A percentile compares a stretch with the other conserved stretches of the same genome.
phyloP scores from a whole-genome alignment of 2,113 vertebrate genomes.

The Pelecanus crispus region DNA sequence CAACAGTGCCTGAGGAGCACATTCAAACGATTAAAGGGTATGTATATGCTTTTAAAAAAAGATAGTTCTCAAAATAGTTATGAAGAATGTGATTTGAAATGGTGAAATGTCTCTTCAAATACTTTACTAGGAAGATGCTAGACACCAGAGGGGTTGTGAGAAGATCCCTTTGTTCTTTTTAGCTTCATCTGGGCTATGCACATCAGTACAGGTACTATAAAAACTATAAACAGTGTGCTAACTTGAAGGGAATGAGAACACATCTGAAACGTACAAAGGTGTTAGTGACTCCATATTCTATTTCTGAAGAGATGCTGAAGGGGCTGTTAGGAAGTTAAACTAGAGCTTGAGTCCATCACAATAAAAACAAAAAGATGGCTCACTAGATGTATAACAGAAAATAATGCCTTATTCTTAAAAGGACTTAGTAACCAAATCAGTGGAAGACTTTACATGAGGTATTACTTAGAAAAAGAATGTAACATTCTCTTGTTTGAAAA shows the following conservation, averaged over 20 bases:
- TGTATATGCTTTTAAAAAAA: not conserved
- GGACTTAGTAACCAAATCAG: not conserved
- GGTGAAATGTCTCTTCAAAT: not conserved
- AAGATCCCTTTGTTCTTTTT: not conserved
- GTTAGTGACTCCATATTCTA: not conserved
- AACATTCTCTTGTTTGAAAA: not conserved
- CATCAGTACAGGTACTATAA: not conserved
- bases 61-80: not conserved
- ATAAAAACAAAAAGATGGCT: not conserved
- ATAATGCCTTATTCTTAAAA: not conserved
- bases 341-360: not conserved
- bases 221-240: not conserved
- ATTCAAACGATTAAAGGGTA: conserved; percentile 19
- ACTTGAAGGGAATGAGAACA: not conserved
- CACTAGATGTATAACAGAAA: not conserved
- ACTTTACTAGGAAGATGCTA: not conserved
- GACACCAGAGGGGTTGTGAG: not conserved
- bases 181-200: not conserved
- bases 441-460: not conserved
- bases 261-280: not conserved
- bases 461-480: not conserved
- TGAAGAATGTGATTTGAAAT: not conserved
- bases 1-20: conserved; percentile 8
- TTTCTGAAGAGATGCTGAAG: not conserved
- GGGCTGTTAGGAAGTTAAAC: not conserved